Conservation (phyloP, 2,113 vertebrate species). For the Trichomycterus rosablanca region DNA sequence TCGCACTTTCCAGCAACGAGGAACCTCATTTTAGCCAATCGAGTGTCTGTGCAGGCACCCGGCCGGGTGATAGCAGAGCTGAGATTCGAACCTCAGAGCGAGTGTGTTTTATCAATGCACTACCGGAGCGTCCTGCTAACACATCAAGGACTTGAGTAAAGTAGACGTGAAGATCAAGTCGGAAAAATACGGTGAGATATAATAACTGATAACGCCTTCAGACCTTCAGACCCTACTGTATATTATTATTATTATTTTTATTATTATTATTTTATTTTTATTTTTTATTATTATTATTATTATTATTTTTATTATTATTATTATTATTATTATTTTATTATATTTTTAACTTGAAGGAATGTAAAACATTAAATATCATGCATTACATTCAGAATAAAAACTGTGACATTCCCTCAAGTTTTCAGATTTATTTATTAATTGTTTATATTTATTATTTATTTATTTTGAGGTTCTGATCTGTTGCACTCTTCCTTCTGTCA, state of each 20-base stretch:
- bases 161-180: not conserved
- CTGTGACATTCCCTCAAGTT: slow-evolving; percentile 44
- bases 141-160: no score
- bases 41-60: no score
- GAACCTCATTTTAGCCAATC: no score
- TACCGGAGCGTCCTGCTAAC: no score
- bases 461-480: slow-evolving; percentile 6
- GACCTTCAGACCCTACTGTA: slow-evolving; percentile 37
- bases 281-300: slow-evolving; percentile 59
- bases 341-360: slow-evolving; percentile 69
- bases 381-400: not conserved
- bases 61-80: no score
- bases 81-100: no score
- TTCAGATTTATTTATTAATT: slow-evolving; percentile 25
- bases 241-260: slow-evolving; percentile 59
- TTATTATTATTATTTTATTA: slow-evolving; percentile 60
- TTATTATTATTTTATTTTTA: slow-evolving; percentile 62
- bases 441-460: slow-evolving; percentile 6
- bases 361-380: slow-evolving; percentile 35
- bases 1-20: no score
- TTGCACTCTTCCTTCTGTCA: no score
- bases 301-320: slow-evolving; percentile 59
- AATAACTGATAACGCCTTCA: not conserved
- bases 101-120: no score
- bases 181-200: no score